These are phyloP conservation scores for Abrostola triplasia DNA, from an alignment of 2,888 invertebrate species.

Conservation along the genomic window DNA sequence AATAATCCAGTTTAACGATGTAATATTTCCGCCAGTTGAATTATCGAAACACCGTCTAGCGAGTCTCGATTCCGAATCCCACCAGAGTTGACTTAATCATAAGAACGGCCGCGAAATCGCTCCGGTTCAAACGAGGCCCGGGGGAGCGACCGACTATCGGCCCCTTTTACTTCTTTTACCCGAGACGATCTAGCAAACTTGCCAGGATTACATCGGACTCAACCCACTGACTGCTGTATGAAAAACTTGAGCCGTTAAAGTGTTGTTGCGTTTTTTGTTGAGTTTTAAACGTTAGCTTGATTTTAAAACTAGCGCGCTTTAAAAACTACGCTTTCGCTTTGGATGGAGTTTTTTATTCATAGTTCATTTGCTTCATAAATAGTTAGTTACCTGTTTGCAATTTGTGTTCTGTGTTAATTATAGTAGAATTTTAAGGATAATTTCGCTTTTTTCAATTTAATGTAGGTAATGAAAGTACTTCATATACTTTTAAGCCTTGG, in stretches of 20 bases:
- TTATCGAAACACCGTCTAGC: conserved; percentile 50
- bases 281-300: conserved; percentile 65
- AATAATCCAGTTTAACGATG: conserved; percentile 45
- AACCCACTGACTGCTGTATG: conserved; percentile 64
- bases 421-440: no score
- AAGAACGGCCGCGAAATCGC: conserved; percentile 86
- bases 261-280: conserved; percentile 70
- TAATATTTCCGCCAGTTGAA: conserved; percentile 48
- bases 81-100: conserved; percentile 85
- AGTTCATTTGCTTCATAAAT: conserved; percentile 44
- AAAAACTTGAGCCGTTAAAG: conserved; percentile 73
- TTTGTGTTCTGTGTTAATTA: not conserved
- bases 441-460: no score
- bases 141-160: conserved; percentile 75
- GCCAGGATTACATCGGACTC: conserved; percentile 75
- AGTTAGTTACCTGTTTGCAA: conserved; percentile 30
- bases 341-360: conserved; percentile 45
- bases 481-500: no score
- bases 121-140: conserved; percentile 83
- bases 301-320: conserved; percentile 59
- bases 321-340: conserved; percentile 54
- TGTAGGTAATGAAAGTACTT: no score
- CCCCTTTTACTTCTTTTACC: conserved; percentile 69
- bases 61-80: conserved; percentile 75
- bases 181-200: conserved; percentile 67